Conservation (phyloP, 2,797 vertebrate species). For the Eupleurogrammus muticus region DNA sequence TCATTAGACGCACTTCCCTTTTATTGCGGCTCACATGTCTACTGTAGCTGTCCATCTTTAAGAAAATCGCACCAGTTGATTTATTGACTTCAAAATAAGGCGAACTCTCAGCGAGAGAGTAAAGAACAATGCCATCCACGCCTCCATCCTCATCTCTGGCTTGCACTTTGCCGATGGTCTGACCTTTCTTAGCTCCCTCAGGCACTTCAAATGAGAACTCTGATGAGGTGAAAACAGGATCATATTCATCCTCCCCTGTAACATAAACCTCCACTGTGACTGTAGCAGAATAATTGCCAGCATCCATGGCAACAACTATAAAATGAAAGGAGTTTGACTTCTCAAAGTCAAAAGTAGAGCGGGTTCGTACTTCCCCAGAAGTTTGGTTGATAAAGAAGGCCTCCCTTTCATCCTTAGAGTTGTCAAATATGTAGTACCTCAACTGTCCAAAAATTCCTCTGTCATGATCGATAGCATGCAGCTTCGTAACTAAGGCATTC, state of each 20-base stretch:
- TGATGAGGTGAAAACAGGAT: conserved; percentile 91
- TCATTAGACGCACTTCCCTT: conserved; percentile 90
- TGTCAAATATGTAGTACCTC: conserved; percentile 87
- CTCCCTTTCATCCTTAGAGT: conserved; percentile 78
- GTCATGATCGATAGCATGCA: conserved; percentile 92
- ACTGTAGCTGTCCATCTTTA: conserved; percentile 90
- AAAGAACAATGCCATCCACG: conserved; percentile 93
- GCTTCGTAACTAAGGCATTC: conserved; percentile 91
- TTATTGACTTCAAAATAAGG: conserved; percentile 94
- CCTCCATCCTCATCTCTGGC: conserved; percentile 95
- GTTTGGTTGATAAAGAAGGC: conserved; percentile 90
- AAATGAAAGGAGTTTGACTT: conserved; percentile 89
- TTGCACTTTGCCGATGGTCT: conserved; percentile 91
- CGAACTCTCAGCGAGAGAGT: conserved; percentile 87
- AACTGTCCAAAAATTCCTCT: conserved; percentile 90
- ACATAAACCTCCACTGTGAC: conserved; percentile 93
- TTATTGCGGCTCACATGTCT: conserved; percentile 82
- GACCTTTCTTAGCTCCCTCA: conserved; percentile 91
- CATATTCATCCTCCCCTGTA: conserved; percentile 95
- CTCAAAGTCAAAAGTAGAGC: conserved; percentile 91
- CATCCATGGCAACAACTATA: conserved; percentile 88
- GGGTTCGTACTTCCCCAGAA: conserved; percentile 90
- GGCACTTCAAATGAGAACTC: conserved; percentile 92
- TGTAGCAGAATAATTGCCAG: conserved; percentile 93
- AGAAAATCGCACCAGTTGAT: conserved; percentile 90